A percentile compares a stretch with the other conserved stretches of the same genome.
phyloP scores from a whole-genome alignment of 1,140 invertebrate species.

The Andricus grossulariae region DNA sequence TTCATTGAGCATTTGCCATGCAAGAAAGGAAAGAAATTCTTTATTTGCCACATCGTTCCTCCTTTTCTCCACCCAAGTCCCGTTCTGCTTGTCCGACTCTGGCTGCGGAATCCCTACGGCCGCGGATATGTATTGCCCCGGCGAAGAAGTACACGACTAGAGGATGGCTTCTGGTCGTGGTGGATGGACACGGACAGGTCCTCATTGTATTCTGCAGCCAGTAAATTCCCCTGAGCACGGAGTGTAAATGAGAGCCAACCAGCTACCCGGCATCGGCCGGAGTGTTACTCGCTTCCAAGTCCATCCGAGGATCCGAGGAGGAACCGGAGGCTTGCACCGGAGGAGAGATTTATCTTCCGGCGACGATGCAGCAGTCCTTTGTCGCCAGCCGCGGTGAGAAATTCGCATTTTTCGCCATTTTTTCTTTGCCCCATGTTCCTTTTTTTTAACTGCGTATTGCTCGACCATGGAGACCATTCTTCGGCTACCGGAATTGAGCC shows the following conservation, averaged over 20 bases:
- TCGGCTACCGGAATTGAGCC: constrained; percentile 59
- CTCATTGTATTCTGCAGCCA: constrained; percentile 74
- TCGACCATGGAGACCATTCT: constrained; percentile 54
- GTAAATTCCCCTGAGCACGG: constrained; percentile 69
- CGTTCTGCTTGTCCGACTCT: constrained; percentile 30
- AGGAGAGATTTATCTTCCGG: constrained; percentile 70
- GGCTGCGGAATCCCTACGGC: constrained; percentile 54
- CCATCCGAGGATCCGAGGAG: constrained; percentile 45
- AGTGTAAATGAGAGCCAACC: constrained; percentile 73
- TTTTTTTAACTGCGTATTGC: constrained; percentile 34
- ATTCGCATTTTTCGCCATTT: constrained; percentile 74
- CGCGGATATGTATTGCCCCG: constrained; percentile 66
- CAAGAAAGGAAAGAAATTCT: constrained; percentile 17
- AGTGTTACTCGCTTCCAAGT: constrained; percentile 48
- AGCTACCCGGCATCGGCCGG: constrained; percentile 31
- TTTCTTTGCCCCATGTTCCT: constrained; percentile 57
- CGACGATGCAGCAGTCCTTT: constrained; percentile 66
- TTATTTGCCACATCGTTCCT: background rate
- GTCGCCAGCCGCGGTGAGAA: constrained; percentile 73
- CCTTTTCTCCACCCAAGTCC: constrained; percentile 7
- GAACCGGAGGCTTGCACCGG: constrained; percentile 40
- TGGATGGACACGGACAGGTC: constrained; percentile 74
- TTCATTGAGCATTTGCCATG: constrained; percentile 28
- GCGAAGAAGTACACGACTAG: constrained; percentile 64
- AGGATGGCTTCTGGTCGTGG: constrained; percentile 66